A percentile compares a stretch with the other conserved stretches of the same genome.
These are phyloP conservation scores for Campopleginae sp. DNA, from an alignment of 2,888 invertebrate genomes.

Conservation along the genomic window DNA sequence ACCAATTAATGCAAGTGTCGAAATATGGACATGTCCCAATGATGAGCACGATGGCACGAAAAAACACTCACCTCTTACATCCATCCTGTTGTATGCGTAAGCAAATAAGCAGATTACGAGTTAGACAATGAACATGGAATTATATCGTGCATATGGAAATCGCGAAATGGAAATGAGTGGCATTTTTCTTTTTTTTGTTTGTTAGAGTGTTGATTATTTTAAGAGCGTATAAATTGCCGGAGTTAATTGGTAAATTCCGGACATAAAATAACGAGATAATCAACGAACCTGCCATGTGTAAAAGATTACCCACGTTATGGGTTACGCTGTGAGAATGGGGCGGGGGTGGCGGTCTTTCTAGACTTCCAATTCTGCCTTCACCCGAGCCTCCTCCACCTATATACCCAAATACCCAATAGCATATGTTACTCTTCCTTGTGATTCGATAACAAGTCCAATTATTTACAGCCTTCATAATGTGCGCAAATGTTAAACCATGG, in stretches of 20 bases:
- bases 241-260: constrained; percentile 1
- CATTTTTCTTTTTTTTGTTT: not conserved
- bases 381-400: constrained; percentile 85
- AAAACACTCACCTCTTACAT: constrained; percentile 83
- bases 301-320: constrained; percentile 88
- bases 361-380: constrained; percentile 85
- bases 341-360: constrained; percentile 90
- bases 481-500: not conserved
- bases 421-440: constrained; percentile 4
- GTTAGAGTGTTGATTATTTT: not conserved
- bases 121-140: constrained; percentile 15
- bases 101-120: constrained; percentile 57
- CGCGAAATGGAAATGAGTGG: not conserved
- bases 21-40: not conserved
- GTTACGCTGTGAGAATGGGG: constrained; percentile 87
- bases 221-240: not conserved
- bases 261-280: constrained; percentile 64
- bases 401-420: constrained; percentile 65
- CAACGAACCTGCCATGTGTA: constrained; percentile 92
- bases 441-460: not conserved
- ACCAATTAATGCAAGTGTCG: not conserved
- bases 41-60: constrained; percentile 10
- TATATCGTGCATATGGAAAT: not conserved
- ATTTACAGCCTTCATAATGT: not conserved
- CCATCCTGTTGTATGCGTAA: constrained; percentile 82